Conservation (phyloP, 2,888 invertebrate species). For the Zaprionus lineosus region DNA sequence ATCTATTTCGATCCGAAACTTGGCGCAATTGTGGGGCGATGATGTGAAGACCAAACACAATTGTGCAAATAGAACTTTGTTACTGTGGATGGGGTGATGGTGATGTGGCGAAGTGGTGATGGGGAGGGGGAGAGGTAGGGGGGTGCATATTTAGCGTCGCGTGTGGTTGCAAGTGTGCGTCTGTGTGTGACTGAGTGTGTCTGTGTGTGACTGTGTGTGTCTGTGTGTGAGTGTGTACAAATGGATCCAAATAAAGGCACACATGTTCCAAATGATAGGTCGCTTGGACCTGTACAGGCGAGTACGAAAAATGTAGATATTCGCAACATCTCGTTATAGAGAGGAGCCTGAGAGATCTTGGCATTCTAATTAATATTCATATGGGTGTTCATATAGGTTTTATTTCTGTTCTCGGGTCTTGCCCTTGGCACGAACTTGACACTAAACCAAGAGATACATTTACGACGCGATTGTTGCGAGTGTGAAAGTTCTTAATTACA, state of each 20-base stretch:
- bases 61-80: slow-evolving; percentile 59
- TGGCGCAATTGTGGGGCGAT: slow-evolving; percentile 21
- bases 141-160: slow-evolving; percentile 37
- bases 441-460: slow-evolving; percentile 71
- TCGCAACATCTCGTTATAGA: slow-evolving; percentile 21
- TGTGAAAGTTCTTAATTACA: slow-evolving; percentile 83
- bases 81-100: too few species aligned
- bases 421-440: slow-evolving; percentile 74
- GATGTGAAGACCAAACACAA: slow-evolving; percentile 49
- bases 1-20: slow-evolving; percentile 15
- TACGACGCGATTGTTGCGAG: slow-evolving; percentile 82
- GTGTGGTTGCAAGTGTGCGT: slow-evolving; percentile 26
- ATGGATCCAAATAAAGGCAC: slow-evolving; percentile 30
- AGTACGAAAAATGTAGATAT: slow-evolving; percentile 6
- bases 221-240: too few species aligned
- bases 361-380: slow-evolving; percentile 64
- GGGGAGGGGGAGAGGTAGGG: too few species aligned
- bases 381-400: slow-evolving; percentile 17
- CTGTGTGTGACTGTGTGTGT: too few species aligned
- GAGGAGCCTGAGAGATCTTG: slow-evolving; percentile 4
- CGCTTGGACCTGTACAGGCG: too few species aligned
- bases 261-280: slow-evolving; percentile 14
- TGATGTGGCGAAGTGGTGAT: too few species aligned
- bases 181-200: too few species aligned
- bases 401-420: slow-evolving; percentile 18